Percentiles rank a stretch among this genome's conserved stretches.
Evolutionary conservation across 1,140 invertebrate species (phyloP).

Genomic region (Cydia splendana): DNA sequence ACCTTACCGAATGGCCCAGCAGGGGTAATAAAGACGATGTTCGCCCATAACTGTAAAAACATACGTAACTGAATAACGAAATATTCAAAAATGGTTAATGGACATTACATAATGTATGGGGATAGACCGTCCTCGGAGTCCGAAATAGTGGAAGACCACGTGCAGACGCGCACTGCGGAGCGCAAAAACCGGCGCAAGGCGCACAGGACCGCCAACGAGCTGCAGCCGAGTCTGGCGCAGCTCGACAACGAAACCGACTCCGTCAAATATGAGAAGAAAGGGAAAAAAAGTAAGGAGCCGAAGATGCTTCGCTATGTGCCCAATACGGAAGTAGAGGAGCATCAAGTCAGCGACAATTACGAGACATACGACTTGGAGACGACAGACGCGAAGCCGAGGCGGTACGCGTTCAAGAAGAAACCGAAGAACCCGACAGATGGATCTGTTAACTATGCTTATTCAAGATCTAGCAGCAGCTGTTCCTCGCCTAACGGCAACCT

Average conservation of each 20-base stretch:
- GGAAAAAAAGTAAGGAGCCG: slow-evolving; percentile 70
- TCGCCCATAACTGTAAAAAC: slow-evolving; percentile 15
- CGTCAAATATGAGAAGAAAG: slow-evolving; percentile 70
- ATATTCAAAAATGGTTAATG: slow-evolving; percentile 67
- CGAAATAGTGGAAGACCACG: slow-evolving; percentile 69
- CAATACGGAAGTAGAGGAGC: slow-evolving; percentile 65
- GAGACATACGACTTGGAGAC: slow-evolving; percentile 69
- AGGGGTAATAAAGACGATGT: slow-evolving; percentile 25
- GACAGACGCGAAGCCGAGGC: slow-evolving; percentile 57
- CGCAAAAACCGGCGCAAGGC: slow-evolving; percentile 60
- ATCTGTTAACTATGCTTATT: slow-evolving; percentile 72
- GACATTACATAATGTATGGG: slow-evolving; percentile 72
- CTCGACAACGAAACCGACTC: slow-evolving; percentile 75
- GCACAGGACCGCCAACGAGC: slow-evolving; percentile 60
- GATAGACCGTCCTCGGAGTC: slow-evolving; percentile 69
- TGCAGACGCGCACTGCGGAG: slow-evolving; percentile 65
- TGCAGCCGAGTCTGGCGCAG: slow-evolving; percentile 58
- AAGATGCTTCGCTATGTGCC: slow-evolving; percentile 68
- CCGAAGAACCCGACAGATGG: slow-evolving; percentile 70
- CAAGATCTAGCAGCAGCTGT: slow-evolving; percentile 69
- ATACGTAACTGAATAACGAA: slow-evolving; percentile 19
- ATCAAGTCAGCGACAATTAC: slow-evolving; percentile 66
- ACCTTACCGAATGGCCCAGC: not conserved
- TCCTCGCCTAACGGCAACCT: slow-evolving; percentile 68
- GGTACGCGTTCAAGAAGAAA: slow-evolving; percentile 70